phyloP scores from a whole-genome alignment of 2,888 invertebrate species.

The Arge pagana region DNA sequence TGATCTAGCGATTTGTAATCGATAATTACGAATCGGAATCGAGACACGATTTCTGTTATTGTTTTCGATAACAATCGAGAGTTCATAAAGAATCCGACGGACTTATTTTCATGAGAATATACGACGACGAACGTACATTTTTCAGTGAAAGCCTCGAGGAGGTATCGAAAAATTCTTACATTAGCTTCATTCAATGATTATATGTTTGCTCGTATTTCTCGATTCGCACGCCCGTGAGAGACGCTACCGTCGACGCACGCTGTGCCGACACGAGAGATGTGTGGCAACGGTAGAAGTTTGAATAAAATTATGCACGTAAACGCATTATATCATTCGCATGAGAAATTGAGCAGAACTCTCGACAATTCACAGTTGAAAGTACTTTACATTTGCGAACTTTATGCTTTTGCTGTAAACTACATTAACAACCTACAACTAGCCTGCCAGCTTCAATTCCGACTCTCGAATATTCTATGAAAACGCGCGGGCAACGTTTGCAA shows the following conservation, averaged over 20 bases:
- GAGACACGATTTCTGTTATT: conserved; percentile 3
- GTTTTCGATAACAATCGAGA: too few relatives aligned
- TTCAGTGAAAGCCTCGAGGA: too few relatives aligned
- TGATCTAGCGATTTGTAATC: conserved; percentile 1
- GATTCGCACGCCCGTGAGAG: conserved; percentile 5
- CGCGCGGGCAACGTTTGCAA: too few relatives aligned
- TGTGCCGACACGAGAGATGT: conserved; percentile 2
- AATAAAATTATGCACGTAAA: conserved; percentile 13
- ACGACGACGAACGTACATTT: neutral
- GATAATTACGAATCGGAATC: conserved; percentile 13
- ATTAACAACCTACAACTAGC: too few relatives aligned
- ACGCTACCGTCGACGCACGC: too few relatives aligned
- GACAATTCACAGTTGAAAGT: neutral
- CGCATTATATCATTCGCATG: conserved; percentile 17
- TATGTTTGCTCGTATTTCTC: neutral
- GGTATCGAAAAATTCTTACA: neutral
- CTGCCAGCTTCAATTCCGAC: too few relatives aligned
- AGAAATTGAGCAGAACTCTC: neutral
- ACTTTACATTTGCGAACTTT: too few relatives aligned
- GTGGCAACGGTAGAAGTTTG: neutral
- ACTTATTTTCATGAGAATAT: neutral
- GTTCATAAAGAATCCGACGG: too few relatives aligned
- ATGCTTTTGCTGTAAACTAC: too few relatives aligned
- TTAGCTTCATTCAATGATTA: neutral
- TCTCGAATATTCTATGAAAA: too few relatives aligned